Percentiles rank a stretch among this genome's conserved stretches.
Conservation (phyloP, 2,888 invertebrate genomes). For the Morpho helenor region DNA sequence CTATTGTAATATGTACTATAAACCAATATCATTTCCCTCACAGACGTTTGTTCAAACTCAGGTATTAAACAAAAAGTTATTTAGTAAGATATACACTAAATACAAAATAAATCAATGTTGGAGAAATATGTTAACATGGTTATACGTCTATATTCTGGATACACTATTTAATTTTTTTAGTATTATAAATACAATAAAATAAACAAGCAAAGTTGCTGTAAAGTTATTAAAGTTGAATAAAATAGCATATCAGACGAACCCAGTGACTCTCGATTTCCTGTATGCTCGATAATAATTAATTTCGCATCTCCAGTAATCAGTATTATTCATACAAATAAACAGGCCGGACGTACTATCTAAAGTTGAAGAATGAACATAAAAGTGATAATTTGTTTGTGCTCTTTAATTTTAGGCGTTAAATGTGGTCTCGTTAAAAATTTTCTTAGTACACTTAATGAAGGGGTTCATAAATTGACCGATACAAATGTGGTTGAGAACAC, state of each 20-base stretch:
- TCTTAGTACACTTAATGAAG: conserved; percentile 6
- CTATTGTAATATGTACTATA: no score
- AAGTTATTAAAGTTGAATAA: no score
- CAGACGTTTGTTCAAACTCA: no score
- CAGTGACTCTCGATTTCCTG: conserved; percentile 3
- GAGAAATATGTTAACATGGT: no score
- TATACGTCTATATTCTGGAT: no score
- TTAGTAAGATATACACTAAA: no score
- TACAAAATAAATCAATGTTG: no score
- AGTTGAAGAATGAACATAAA: conserved; percentile 13
- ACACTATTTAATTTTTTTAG: no score
- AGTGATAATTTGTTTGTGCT: conserved; percentile 6
- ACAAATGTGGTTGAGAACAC: conserved; percentile 9
- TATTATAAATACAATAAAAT: no score
- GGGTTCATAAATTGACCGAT: conserved; percentile 9
- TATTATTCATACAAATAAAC: background rate
- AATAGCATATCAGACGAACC: background rate
- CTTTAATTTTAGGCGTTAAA: conserved; percentile 1
- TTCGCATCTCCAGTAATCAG: conserved; percentile 5
- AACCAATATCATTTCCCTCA: no score
- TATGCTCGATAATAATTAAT: conserved; percentile 1
- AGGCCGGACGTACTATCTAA: conserved; percentile 6
- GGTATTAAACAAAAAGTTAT: no score
- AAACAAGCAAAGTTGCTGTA: no score
- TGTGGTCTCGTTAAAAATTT: conserved; percentile 17